These are phyloP conservation scores for Suricata suricatta DNA, from an alignment of 2,113 vertebrate genomes.

Conservation along the genomic window DNA sequence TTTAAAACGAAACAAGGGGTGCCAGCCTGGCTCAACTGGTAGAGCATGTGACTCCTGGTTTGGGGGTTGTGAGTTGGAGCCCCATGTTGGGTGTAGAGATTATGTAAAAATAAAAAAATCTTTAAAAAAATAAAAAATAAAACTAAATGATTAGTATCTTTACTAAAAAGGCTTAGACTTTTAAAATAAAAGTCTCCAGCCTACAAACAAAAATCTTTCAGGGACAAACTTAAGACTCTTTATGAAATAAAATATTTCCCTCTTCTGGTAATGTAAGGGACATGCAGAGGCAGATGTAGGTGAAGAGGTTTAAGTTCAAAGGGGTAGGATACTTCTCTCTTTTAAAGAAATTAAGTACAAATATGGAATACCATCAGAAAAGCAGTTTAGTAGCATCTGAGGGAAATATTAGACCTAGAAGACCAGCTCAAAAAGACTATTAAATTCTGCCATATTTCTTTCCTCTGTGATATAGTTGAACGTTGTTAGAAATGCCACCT, in stretches of 20 bases:
- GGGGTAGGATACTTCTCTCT: not conserved
- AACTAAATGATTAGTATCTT: not conserved
- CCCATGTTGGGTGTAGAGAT: too few species aligned
- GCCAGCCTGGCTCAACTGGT: too few species aligned
- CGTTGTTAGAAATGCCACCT: not conserved
- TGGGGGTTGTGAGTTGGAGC: too few species aligned
- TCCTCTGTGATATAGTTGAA: not conserved
- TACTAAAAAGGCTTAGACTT: not conserved
- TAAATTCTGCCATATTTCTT: not conserved
- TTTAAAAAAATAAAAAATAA: not conserved
- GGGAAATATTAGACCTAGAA: slow-evolving; percentile 9
- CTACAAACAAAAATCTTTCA: slow-evolving; percentile 21
- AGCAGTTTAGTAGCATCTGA: not conserved
- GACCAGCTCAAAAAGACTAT: not conserved
- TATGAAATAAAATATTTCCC: not conserved
- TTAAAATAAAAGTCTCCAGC: not conserved
- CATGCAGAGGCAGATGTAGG: not conserved
- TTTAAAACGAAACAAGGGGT: not conserved
- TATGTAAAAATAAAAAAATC: too few species aligned
- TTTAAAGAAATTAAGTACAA: slow-evolving; percentile 44
- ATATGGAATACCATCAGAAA: not conserved
- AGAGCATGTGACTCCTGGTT: too few species aligned
- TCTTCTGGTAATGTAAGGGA: not conserved
- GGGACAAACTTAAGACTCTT: slow-evolving; percentile 22
- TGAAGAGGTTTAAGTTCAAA: slow-evolving; percentile 18